Conservation (phyloP, 2,113 vertebrate species). For the Cynoglossus semilaevis region DNA sequence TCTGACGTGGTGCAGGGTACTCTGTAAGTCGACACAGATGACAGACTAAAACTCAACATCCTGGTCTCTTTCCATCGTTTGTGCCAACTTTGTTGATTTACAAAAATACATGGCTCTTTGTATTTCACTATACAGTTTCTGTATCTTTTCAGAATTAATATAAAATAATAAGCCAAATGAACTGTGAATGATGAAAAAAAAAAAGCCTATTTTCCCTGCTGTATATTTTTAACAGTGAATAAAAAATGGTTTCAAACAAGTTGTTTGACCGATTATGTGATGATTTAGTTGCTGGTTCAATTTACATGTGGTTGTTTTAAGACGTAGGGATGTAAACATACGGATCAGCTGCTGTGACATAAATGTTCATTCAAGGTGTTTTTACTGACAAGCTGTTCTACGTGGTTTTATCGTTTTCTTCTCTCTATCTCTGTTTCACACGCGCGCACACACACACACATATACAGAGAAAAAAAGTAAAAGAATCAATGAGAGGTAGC, state of each 20-base stretch:
- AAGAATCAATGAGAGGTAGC: neutral
- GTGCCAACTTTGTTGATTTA: neutral
- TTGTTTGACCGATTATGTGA: neutral
- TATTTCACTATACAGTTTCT: constrained; percentile 49
- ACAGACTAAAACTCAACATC: neutral
- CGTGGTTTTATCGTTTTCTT: neutral
- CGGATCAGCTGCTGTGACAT: neutral
- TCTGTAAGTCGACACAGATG: no score
- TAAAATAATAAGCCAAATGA: constrained; percentile 37
- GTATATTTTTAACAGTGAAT: constrained; percentile 88
- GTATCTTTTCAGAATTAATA: constrained; percentile 62
- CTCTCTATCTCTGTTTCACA: no score
- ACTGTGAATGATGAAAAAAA: constrained; percentile 33
- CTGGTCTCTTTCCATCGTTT: neutral
- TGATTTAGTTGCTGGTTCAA: neutral
- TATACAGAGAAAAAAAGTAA: neutral
- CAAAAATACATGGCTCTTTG: constrained; percentile 8
- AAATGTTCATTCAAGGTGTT: no score
- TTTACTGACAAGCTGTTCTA: neutral
- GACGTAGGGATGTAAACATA: neutral
- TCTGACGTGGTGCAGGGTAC: no score
- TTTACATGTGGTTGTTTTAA: neutral
- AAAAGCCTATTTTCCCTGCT: constrained; percentile 82
- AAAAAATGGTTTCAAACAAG: constrained; percentile 71
- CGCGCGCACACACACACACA: no score